phyloP scores from a whole-genome alignment of 2,797 vertebrate species.

The Amblyraja radiata region DNA sequence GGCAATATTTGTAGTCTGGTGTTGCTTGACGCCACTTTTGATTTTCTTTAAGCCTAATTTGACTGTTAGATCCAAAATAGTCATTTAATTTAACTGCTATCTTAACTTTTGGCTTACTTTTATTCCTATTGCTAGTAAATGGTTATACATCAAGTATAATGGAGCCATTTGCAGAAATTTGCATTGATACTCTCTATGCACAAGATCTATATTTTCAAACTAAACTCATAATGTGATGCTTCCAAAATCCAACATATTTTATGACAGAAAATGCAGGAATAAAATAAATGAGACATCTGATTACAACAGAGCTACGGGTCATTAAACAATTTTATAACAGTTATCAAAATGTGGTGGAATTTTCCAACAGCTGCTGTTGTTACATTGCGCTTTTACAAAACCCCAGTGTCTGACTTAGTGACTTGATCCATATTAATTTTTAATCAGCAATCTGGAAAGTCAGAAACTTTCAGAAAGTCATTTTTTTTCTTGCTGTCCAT shows the following conservation, averaged over 20 bases:
- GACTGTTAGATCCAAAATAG: not conserved
- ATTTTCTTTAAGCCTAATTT: not conserved
- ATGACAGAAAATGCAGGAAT: constrained; percentile 7
- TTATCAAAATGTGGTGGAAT: constrained; percentile 37
- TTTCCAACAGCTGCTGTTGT: constrained; percentile 34
- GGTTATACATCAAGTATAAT: not conserved
- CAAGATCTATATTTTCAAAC: not conserved
- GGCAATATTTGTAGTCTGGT: not conserved
- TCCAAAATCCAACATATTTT: not conserved
- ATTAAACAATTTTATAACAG: constrained; percentile 30
- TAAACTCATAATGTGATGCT: not conserved
- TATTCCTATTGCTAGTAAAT: not conserved
- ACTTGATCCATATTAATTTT: constrained; percentile 32
- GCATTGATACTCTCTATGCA: not conserved
- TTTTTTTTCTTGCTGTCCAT: constrained; percentile 7
- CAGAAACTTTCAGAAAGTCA: constrained; percentile 27
- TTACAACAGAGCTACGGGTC: not conserved
- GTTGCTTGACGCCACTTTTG: not conserved
- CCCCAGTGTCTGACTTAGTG: constrained; percentile 28
- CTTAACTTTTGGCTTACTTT: not conserved
- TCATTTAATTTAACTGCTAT: not conserved
- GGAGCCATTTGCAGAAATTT: not conserved
- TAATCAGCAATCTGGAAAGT: constrained; percentile 35
- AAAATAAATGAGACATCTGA: constrained; percentile 34
- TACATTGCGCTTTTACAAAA: constrained; percentile 31